Base-by-base conservation (phyloP, 2,113 vertebrate species). In the Connochaetes taurinus region DNA sequence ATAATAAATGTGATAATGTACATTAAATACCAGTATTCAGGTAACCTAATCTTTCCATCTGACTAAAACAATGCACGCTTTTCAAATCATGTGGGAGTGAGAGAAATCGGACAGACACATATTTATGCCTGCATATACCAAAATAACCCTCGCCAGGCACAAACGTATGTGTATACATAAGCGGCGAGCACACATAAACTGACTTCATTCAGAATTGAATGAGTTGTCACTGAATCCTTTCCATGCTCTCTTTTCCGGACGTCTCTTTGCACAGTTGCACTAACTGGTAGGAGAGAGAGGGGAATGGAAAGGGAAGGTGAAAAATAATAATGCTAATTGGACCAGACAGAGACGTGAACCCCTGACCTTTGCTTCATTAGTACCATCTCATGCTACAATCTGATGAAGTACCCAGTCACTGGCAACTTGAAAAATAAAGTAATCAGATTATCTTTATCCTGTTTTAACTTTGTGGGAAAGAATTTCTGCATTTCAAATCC, bases 1-100 rank as follows among this genome's bases (percentile, higher is more conserved):
- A 95, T 84, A 98, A 97, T 76, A 11, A 94, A 93, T 95, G 53
- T 82, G 98, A 98, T 87, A 84, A 94, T 95, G 15, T 91, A 87
- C 96, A 74, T 93, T 83, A 97, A 97, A 97, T 67, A 94, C 92
- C n/a, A 82, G 84, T 45, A n/a, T 96, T 91, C 90, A 88, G 93
- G 96, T 71, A 98, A 98, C 57, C 40, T 88, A 93, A 97, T 62
- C 95, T 87, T 97, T 96, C 84, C 84, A 78, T 76, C 74, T 94
- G 74, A 86, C 78, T 40, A 58, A 91, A 97, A 94, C 83, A 91
- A 76, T 84, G 87, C 90, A 81, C 3, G 36, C 86, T 94, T 93
- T 93, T 94, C 89, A 98, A 95, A 87, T 92, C 76, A 29, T 74
- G 33, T 74, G 55, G 95, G 15, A 96, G 55, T 58, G 55, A 96